Base-by-base conservation (phyloP, 1,140 invertebrate genomes). In the Pristionchus pacificus region DNA sequence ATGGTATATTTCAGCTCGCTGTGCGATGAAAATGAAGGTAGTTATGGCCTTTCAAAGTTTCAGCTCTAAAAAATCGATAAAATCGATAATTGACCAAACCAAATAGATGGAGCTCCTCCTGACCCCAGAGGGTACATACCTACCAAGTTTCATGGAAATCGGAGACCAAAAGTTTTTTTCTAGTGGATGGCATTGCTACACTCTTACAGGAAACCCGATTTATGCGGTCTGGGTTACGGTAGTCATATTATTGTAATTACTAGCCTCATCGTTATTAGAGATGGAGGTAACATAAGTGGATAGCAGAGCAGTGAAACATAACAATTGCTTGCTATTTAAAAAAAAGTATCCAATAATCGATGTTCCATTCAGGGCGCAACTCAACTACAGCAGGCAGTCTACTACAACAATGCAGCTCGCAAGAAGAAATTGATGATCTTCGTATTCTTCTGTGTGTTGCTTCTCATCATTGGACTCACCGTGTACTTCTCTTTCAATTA, bases 371-470 rank as follows among this genome's bases (percentile, higher is more conserved):
- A 80, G 66, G 81, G 81, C 10, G 65, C 74, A 15, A 30, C 57
- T n/a, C 81, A 84, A 62, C 80, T 83, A 10, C 71, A 72, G 13
- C 80, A 79, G 67, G 80, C 81, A 2, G 74, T 81, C 1, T 74
- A 81, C 63, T 83, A 83, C 65, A 79, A 83, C 30, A 69, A 63
- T 0, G 77, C 78, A 66, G 77, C 82, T 38, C 68, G 81, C 19
- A 77, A 81, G 67, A 83, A 84, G 75, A 80, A 83, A 60, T 24
- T 80, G 0, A 30, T 80, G n/a, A 60, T 83, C 13, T 31, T 79
- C n/a, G 32, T 81, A 28, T 81, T 79, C 76, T 69, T 77, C n/a
- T 13, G 61, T 33, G 63, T 76, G 14, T 68, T 79, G 49, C 24
- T 79, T 25, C 65, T 76, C 38, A 79, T 79, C 55, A 66, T 79